A percentile compares a stretch with the other conserved stretches of the same genome.
Conservation (phyloP, 2,113 vertebrate genomes). For the Ptychochromis oligacanthus region DNA sequence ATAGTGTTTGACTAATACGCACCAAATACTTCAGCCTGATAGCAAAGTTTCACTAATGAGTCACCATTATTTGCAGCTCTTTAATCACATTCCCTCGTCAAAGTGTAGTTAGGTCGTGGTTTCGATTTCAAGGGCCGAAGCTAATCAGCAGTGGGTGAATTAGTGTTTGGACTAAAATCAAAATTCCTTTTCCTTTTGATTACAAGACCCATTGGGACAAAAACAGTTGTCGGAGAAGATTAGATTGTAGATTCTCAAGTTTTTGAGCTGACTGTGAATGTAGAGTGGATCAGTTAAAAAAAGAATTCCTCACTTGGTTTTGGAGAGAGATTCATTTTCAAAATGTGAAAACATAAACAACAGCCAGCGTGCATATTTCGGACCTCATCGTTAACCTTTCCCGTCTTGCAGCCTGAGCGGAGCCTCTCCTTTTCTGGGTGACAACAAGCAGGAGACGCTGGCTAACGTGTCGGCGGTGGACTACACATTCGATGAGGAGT, state of each 20-base stretch:
- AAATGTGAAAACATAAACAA: not conserved
- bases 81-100: constrained; percentile 17
- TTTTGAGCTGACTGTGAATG: not conserved
- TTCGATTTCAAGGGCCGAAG: constrained; percentile 1
- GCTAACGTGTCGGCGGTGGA: constrained; percentile 98
- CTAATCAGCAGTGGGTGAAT: not conserved
- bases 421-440: constrained; percentile 96
- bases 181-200: constrained; percentile 9
- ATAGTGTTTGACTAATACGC: constrained; percentile 8
- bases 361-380: fast-evolving
- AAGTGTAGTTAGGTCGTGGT: not conserved
- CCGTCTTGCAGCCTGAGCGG: constrained; percentile 87
- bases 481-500: constrained; percentile 96
- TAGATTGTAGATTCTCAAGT: not conserved
- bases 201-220: not conserved
- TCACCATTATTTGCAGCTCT: not conserved
- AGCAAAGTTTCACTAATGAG: constrained; percentile 20
- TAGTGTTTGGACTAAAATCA: not conserved
- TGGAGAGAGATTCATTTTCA: too few relatives aligned
- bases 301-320: not conserved
- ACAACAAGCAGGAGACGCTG: constrained; percentile 96
- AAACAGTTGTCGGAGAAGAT: not conserved
- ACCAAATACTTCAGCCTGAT: constrained; percentile 32
- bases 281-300: not conserved
- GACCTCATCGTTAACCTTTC: not conserved